These are phyloP conservation scores for Pavo muticus DNA, from an alignment of 2,113 vertebrate species.

Conservation along the genomic window DNA sequence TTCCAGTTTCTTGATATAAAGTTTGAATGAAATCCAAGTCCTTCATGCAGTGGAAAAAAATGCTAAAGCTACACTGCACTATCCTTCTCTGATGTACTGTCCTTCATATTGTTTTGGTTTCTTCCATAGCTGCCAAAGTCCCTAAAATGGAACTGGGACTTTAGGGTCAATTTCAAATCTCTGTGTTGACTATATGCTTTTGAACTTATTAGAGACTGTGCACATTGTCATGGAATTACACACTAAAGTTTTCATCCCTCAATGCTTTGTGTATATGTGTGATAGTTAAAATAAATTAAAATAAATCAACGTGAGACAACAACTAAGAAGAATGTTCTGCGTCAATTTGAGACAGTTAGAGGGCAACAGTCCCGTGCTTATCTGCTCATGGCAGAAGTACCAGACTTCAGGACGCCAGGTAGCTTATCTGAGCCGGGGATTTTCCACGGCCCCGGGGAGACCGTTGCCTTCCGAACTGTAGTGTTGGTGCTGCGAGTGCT, in stretches of 20 bases:
- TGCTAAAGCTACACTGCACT: constrained; percentile 83
- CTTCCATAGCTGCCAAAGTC: constrained; percentile 85
- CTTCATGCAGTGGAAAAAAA: constrained; percentile 85
- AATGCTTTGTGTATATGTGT: constrained; percentile 87
- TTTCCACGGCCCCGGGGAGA: constrained; percentile 97
- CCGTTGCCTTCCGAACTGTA: constrained; percentile 86
- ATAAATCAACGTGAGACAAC: constrained; percentile 86
- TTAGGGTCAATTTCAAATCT: constrained; percentile 76
- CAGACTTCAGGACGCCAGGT: constrained; percentile 87
- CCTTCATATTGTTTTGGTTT: constrained; percentile 84
- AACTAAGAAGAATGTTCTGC: constrained; percentile 75
- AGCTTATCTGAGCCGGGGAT: constrained; percentile 96
- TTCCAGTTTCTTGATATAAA: constrained; percentile 85
- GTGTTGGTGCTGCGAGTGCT: constrained; percentile 76
- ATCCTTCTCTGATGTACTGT: constrained; percentile 78
- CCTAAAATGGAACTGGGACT: constrained; percentile 74
- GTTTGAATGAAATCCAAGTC: constrained; percentile 85
- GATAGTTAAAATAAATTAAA: constrained; percentile 96
- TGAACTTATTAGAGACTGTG: constrained; percentile 74
- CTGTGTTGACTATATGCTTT: constrained; percentile 61
- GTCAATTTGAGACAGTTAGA: constrained; percentile 73
- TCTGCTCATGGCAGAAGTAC: constrained; percentile 92
- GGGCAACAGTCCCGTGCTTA: constrained; percentile 78
- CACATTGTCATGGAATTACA: constrained; percentile 77
- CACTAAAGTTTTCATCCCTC: constrained; percentile 85